Evolutionary conservation across 2,797 vertebrate genomes (phyloP).

Genomic region (Pempheris klunzingeri): DNA sequence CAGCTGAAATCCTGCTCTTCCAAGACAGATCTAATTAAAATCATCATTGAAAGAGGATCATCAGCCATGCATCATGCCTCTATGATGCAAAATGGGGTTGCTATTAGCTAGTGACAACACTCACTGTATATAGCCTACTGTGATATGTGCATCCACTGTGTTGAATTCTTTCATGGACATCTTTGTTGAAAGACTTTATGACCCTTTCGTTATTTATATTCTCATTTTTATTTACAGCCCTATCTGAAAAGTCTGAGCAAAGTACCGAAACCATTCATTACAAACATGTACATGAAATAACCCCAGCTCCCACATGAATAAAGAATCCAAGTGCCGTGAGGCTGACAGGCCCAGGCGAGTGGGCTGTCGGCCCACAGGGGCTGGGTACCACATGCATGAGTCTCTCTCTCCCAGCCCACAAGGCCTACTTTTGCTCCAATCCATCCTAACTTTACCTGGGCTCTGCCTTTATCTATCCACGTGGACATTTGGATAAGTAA

Average conservation of each 20-base stretch:
- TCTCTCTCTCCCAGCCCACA: too few relatives aligned
- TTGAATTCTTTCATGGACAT: neutral
- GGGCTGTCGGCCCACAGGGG: too few relatives aligned
- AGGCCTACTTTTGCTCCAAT: too few relatives aligned
- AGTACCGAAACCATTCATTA: neutral
- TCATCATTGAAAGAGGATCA: slow-evolving; percentile 45
- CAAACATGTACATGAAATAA: too few relatives aligned
- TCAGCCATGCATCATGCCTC: slow-evolving; percentile 35
- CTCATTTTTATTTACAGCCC: neutral
- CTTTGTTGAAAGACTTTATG: neutral
- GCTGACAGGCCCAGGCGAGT: too few relatives aligned
- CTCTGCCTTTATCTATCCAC: too few relatives aligned
- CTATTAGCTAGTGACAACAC: slow-evolving; percentile 6
- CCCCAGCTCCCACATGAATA: too few relatives aligned
- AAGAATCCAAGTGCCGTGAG: too few relatives aligned
- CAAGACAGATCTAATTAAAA: slow-evolving; percentile 67
- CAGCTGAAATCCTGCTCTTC: slow-evolving; percentile 52
- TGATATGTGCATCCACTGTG: neutral
- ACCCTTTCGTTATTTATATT: neutral
- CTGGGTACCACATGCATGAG: too few relatives aligned
- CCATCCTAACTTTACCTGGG: too few relatives aligned
- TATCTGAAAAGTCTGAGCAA: neutral
- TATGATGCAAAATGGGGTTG: slow-evolving; percentile 33
- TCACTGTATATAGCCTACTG: neutral
- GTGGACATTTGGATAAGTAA: too few relatives aligned